phyloP scores from a whole-genome alignment of 2,113 vertebrate species.

The Lathamus discolor region DNA sequence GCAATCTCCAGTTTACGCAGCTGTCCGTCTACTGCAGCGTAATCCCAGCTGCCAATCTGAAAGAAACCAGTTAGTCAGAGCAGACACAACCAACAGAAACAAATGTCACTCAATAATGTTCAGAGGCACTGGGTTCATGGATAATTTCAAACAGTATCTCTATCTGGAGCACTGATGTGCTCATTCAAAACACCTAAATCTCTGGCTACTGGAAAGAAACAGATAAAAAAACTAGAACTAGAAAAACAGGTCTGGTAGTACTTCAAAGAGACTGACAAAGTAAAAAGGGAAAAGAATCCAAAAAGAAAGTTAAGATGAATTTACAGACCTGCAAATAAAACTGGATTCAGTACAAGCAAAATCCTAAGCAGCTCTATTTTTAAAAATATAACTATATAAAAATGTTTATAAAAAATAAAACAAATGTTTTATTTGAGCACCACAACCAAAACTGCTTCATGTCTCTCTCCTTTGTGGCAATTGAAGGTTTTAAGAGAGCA shows the following conservation, averaged over 20 bases:
- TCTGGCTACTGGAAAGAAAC: constrained; percentile 78
- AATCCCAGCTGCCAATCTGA: constrained; percentile 88
- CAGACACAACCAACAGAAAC: constrained; percentile 88
- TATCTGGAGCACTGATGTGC: constrained; percentile 78
- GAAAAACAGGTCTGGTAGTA: constrained; percentile 70
- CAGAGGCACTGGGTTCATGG: constrained; percentile 79
- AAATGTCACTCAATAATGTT: constrained; percentile 89
- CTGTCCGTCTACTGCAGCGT: constrained; percentile 75
- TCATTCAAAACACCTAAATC: constrained; percentile 83
- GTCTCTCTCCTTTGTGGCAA: neutral
- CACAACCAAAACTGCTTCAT: neutral
- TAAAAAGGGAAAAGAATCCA: constrained; percentile 12
- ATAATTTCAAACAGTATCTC: constrained; percentile 87
- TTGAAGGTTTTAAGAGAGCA: neutral
- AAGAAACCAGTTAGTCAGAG: constrained; percentile 87
- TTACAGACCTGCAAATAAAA: constrained; percentile 23
- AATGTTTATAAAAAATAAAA: neutral
- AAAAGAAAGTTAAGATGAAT: constrained; percentile 13
- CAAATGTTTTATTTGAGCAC: neutral
- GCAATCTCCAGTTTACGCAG: constrained; percentile 66
- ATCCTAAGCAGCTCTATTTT: neutral
- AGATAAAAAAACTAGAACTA: constrained; percentile 73
- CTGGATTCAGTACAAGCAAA: neutral
- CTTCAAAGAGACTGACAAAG: constrained; percentile 72
- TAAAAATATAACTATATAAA: neutral